Conservation (phyloP, 2,113 vertebrate species). For the Scomber colias region DNA sequence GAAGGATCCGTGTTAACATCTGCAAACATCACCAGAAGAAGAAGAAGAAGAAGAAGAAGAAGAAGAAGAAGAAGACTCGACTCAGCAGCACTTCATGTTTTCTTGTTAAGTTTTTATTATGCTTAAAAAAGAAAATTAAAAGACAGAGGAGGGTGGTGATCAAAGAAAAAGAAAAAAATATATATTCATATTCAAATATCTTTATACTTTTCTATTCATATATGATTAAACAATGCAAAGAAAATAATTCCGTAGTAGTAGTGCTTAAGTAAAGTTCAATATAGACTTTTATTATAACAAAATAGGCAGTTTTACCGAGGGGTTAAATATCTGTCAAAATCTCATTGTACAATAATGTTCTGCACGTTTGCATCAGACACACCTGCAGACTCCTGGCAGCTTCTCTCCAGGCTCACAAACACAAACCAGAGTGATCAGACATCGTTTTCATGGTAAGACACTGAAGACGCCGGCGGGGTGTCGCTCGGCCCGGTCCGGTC, state of each 20-base stretch:
- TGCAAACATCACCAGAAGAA: neutral
- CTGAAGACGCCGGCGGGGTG: constrained; percentile 65
- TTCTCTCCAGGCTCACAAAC: constrained; percentile 57
- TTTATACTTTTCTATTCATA: constrained; percentile 84
- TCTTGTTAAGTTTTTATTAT: constrained; percentile 86
- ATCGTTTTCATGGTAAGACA: constrained; percentile 81
- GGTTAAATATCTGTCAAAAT: constrained; percentile 97
- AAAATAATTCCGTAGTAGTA: constrained; percentile 96
- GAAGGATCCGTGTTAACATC: too few relatives aligned
- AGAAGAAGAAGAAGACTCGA: too few relatives aligned
- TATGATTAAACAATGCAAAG: constrained; percentile 91
- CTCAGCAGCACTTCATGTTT: constrained; percentile 70
- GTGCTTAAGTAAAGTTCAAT: constrained; percentile 95
- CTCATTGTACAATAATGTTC: constrained; percentile 87
- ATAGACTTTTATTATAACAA: constrained; percentile 98
- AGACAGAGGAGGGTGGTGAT: constrained; percentile 87
- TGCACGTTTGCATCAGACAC: constrained; percentile 75
- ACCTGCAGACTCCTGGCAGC: constrained; percentile 76
- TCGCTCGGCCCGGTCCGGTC: neutral
- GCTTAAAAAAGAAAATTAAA: constrained; percentile 89
- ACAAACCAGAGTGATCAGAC: constrained; percentile 15
- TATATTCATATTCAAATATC: constrained; percentile 90
- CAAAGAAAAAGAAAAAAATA: constrained; percentile 91
- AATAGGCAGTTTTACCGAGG: constrained; percentile 99
- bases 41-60: neutral